These are phyloP conservation scores for Bimastos eiseni DNA, from an alignment of 2,888 invertebrate genomes.

Conservation along the genomic window DNA sequence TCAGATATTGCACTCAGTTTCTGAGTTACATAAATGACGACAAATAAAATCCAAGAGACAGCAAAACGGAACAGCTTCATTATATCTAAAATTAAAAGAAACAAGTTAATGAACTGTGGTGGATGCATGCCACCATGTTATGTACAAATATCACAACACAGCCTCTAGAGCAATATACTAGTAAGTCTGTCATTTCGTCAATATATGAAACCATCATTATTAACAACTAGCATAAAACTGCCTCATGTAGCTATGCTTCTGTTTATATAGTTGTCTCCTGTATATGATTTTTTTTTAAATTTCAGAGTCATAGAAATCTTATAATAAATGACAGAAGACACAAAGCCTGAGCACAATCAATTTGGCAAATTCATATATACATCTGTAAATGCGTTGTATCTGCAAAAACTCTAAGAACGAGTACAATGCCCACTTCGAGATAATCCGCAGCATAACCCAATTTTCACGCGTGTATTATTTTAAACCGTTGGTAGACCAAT, in stretches of 20 bases:
- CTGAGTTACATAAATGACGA: neutral
- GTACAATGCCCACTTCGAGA: too few species aligned
- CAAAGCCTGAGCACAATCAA: too few species aligned
- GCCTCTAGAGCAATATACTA: neutral
- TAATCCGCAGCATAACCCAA: too few species aligned
- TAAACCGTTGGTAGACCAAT: neutral
- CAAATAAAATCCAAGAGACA: neutral
- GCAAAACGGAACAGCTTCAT: neutral
- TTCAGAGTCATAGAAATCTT: too few species aligned
- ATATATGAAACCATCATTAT: neutral
- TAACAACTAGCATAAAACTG: neutral
- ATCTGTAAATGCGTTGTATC: too few species aligned
- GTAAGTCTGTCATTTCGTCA: neutral
- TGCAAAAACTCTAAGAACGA: too few species aligned
- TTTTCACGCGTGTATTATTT: neutral
- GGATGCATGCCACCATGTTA: neutral
- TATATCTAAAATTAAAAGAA: neutral
- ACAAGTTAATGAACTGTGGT: neutral
- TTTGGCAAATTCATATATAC: neutral
- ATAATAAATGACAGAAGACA: neutral
- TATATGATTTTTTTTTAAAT: neutral
- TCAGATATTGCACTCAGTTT: neutral
- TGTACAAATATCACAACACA: neutral
- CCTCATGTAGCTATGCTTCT: neutral
- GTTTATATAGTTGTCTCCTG: neutral